phyloP scores from a whole-genome alignment of 2,888 invertebrate genomes.

The Encarsia formosa region DNA sequence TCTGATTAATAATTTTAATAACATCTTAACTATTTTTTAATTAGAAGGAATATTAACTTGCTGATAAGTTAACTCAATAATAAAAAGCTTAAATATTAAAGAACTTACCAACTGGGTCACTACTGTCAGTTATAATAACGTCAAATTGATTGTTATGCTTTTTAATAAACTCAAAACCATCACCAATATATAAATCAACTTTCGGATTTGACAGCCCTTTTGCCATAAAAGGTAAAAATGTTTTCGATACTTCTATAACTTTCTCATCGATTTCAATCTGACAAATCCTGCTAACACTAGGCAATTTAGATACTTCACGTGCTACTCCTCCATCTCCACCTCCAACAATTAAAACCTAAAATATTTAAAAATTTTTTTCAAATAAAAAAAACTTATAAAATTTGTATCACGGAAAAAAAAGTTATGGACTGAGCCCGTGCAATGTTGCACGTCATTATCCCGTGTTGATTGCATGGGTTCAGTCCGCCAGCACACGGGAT shows the following conservation, averaged over 20 bases:
- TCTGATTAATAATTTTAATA: no score
- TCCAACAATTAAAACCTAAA: slow-evolving; percentile 87
- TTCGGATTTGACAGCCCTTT: slow-evolving; percentile 80
- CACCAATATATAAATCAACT: slow-evolving; percentile 77
- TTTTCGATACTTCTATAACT: slow-evolving; percentile 86
- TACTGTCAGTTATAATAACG: slow-evolving; percentile 97
- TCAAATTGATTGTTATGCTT: slow-evolving; percentile 83
- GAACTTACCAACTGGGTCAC: slow-evolving; percentile 87
- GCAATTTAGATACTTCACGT: slow-evolving; percentile 91
- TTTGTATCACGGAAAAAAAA: no score
- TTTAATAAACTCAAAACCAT: slow-evolving; percentile 93
- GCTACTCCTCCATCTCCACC: slow-evolving; percentile 98
- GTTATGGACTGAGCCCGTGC: no score
- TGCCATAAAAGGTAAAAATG: slow-evolving; percentile 88
- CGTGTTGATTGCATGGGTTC: no score
- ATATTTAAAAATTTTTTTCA: no score
- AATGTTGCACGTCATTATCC: no score
- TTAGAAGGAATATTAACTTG: no score
- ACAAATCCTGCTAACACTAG: slow-evolving; percentile 76
- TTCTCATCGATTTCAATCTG: slow-evolving; percentile 93
- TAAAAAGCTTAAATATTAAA: no score
- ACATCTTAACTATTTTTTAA: no score
- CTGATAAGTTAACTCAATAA: no score
- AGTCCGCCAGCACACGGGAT: no score
- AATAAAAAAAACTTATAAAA: slow-evolving; percentile 1